Conservation (phyloP, 2,113 vertebrate genomes). For the Pipa parva region DNA sequence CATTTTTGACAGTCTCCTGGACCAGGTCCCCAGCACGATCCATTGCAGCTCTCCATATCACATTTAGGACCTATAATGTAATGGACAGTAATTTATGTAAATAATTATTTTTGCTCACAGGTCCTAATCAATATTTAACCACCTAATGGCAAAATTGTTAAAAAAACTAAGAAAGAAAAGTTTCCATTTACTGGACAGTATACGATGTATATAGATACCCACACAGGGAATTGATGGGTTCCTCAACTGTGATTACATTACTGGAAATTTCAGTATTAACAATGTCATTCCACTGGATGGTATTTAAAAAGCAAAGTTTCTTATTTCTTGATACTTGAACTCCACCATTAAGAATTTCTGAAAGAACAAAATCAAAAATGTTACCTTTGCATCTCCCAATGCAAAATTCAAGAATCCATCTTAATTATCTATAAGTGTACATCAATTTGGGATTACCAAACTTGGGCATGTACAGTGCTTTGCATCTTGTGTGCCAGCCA, state of each 20-base stretch:
- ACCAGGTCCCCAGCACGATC: conserved; percentile 84
- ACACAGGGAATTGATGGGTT: conserved; percentile 59
- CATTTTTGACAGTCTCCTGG: conserved; percentile 83
- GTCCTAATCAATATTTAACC: too few species aligned
- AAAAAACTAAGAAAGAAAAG: not conserved
- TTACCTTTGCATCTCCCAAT: not conserved
- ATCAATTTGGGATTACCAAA: too few species aligned
- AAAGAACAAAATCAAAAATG: not conserved
- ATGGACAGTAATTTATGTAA: too few species aligned
- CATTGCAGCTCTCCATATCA: conserved; percentile 72
- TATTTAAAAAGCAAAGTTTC: conserved; percentile 76
- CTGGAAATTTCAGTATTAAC: conserved; percentile 54
- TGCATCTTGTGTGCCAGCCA: too few species aligned
- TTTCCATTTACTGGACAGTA: too few species aligned
- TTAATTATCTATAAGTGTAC: too few species aligned
- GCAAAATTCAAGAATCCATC: too few species aligned
- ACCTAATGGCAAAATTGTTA: not conserved
- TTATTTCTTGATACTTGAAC: conserved; percentile 73
- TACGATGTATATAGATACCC: conserved; percentile 50
- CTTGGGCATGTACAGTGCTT: too few species aligned
- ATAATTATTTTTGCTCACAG: too few species aligned
- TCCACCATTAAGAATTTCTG: conserved; percentile 88
- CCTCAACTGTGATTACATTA: conserved; percentile 53
- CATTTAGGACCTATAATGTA: conserved; percentile 73
- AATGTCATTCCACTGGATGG: conserved; percentile 86